Evolutionary conservation across 2,888 invertebrate genomes (phyloP).

Genomic region (Arrhopalites spinosus): DNA sequence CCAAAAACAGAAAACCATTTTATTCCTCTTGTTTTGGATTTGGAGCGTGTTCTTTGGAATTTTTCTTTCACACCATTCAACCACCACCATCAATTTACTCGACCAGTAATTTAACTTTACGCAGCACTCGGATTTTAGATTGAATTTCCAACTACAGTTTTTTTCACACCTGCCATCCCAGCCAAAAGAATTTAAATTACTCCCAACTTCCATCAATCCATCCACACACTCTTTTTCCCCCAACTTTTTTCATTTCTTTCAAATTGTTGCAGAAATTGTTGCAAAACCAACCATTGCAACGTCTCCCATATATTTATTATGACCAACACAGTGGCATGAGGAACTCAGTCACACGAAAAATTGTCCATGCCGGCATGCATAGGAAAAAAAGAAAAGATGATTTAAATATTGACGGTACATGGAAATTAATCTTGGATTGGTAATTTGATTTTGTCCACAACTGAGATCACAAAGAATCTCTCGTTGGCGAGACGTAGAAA

Average conservation of each 20-base stretch:
- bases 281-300: no score
- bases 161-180: no score
- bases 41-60: conserved; percentile 1
- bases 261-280: no score
- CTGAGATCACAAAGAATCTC: not conserved
- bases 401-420: not conserved
- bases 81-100: not conserved
- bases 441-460: conserved; percentile 27
- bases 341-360: no score
- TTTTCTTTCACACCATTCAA: not conserved
- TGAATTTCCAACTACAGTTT: not conserved
- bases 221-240: no score
- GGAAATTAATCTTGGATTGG: conserved; percentile 6
- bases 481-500: not conserved
- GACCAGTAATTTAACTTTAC: not conserved
- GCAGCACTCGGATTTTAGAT: not conserved
- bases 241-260: no score
- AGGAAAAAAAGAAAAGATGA: not conserved
- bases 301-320: no score
- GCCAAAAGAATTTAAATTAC: no score
- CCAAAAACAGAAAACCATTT: not conserved
- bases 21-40: conserved; percentile 8
- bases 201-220: no score
- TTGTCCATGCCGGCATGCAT: not conserved
- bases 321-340: no score